Evolutionary conservation across 1,140 invertebrate species (phyloP), one percentile per base, ranked within the genome.

Genomic region (Geopemphigus sp.): DNA sequence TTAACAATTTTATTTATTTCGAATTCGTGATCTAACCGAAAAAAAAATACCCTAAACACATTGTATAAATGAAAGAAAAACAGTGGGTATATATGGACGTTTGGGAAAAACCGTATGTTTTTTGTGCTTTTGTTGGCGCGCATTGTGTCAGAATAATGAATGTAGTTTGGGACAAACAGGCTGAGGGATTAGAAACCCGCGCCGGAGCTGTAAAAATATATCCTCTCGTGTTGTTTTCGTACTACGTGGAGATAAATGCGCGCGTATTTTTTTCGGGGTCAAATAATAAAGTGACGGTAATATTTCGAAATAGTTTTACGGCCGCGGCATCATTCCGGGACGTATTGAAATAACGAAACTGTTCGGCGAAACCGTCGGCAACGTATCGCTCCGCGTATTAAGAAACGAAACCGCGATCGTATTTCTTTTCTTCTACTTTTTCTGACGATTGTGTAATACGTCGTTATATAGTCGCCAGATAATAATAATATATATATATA

Each of bases 111-210:
- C 57, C 74, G 17, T 78, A 78, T 63, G 74, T 78, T 63, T 78
- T 73, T 78, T 61, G 32, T 78, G 74, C 74, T 78, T 78, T 78
- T 78, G 73, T 78, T 78, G n/a, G 39, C 57, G 56, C 24, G 45
- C 39, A 78, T 78, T 78, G 74, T 78, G 74, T 78, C 74, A 78
- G 57, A 78, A 78, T 63, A 78, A 78, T 78, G 57, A 78, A 78
- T 78, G 74, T 78, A 63, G 57, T 78, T 61, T 61, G 74, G 39
- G 56, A 78, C 57, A 78, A 78, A 78, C 74, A 57, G 74, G 56
- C 56, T 61, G 56, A 61, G 57, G 74, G 74, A 78, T 78, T 78
- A 78, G 74, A 78, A 78, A 61, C 56, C 45, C 74, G 39, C 22
- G n/a, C 39, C 6, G 17, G 22, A 78, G 57, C 39, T 63, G 74